phyloP scores from a whole-genome alignment of 2,888 invertebrate genomes.

The Drosophila neutralis region DNA sequence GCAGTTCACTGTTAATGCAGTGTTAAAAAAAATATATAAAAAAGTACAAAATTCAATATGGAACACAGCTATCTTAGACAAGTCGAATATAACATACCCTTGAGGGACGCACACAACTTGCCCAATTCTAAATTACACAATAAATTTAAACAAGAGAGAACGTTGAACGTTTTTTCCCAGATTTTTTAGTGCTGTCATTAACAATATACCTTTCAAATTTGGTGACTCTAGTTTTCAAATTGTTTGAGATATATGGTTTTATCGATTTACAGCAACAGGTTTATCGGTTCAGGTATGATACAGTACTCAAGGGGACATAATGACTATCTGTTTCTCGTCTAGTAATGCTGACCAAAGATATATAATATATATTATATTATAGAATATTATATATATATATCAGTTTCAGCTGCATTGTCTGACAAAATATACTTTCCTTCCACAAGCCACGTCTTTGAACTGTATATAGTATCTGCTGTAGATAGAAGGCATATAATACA shows the following conservation, averaged over 20 bases:
- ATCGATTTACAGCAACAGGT: too few species aligned
- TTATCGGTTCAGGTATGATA: neutral
- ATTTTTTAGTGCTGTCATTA: too few species aligned
- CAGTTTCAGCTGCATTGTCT: neutral
- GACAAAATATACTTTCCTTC: neutral
- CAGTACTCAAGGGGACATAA: neutral
- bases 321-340: neutral
- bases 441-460: neutral
- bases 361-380: neutral
- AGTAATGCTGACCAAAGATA: neutral
- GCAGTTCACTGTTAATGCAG: constrained; percentile 3
- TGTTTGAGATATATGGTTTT: too few species aligned
- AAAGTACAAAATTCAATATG: neutral
- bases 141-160: neutral
- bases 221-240: too few species aligned
- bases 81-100: neutral
- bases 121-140: neutral
- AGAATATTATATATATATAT: neutral
- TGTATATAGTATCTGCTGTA: neutral
- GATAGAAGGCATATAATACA: neutral
- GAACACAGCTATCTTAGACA: neutral
- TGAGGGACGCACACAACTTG: neutral
- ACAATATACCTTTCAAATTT: too few species aligned
- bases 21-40: neutral
- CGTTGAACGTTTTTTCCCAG: too few species aligned